Conservation (phyloP, 2,797 vertebrate species). For the Champsocephalus gunnari region DNA sequence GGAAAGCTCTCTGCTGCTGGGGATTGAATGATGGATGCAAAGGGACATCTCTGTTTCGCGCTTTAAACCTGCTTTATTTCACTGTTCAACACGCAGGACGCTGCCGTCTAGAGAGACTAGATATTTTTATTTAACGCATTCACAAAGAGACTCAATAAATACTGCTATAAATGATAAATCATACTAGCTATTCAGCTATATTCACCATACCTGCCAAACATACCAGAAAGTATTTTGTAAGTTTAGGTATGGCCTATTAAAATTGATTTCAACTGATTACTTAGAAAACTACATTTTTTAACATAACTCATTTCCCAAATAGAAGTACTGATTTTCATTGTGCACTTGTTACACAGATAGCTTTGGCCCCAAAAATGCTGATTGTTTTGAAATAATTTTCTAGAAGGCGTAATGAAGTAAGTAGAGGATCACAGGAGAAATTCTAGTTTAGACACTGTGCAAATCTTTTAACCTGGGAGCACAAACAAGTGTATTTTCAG, state of each 20-base stretch:
- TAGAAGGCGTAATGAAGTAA: background rate
- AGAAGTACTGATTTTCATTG: background rate
- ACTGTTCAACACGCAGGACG: slow-evolving; percentile 12
- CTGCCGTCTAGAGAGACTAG: background rate
- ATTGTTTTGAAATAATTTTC: background rate
- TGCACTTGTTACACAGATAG: background rate
- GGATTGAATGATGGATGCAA: slow-evolving; percentile 57
- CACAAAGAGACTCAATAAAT: slow-evolving; percentile 11
- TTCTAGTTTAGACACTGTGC: too few species aligned
- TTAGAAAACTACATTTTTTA: slow-evolving; percentile 18
- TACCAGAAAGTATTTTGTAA: slow-evolving; percentile 26
- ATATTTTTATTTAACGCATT: slow-evolving; percentile 25
- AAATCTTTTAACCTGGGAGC: background rate
- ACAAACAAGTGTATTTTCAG: background rate
- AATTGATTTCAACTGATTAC: slow-evolving; percentile 14
- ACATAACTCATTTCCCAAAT: slow-evolving; percentile 6
- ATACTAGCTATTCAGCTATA: slow-evolving; percentile 12
- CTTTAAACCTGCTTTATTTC: slow-evolving; percentile 37
- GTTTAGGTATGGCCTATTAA: background rate
- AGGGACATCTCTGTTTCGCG: slow-evolving; percentile 43
- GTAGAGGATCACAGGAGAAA: background rate
- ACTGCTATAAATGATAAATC: background rate
- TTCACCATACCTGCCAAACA: slow-evolving; percentile 26
- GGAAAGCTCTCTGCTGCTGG: slow-evolving; percentile 54
- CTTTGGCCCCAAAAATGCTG: background rate